Base-by-base conservation (phyloP, 2,888 invertebrate genomes). In the Anoplius nigerrimus region DNA sequence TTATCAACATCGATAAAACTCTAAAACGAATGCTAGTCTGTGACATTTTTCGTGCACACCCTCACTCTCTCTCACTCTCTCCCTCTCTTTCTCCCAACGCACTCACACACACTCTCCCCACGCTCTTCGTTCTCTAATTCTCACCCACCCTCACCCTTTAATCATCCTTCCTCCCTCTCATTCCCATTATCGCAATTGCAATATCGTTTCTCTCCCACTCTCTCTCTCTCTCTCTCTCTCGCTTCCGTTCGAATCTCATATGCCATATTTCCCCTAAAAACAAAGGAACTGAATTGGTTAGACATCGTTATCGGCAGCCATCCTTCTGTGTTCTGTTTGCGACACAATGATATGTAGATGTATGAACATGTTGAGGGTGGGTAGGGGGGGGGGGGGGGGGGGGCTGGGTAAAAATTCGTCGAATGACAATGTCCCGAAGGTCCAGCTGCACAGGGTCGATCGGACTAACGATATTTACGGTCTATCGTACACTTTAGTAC, bases 1-100 rank as follows among this genome's bases (percentile, higher is more conserved):
- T 80, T 75, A 84, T 79, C 74, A 79, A 80, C 77, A 74, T 80
- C 66, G 67, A 77, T 84, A 82, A 82, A 85, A 83, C 69, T 83
- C 73, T 80, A 81, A 80, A 81, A 77, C 72, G 73, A 78, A 79
- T 74, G 70, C 68, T 63, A 71, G 69, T 71, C 62, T 71, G 56
- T 70, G 22, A 24, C 56, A 68, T 62, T 66, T n/a, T 65, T 58
- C 61, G 52, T 34, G 54, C 43, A 65, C 54, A 69, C 70, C 22
- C 15, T 62, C 43, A 22, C 22, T 51, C 46, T 45, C 55, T 27
- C 53, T 70, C 65, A 57, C 21, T 74, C 68, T 62, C 51, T 42
- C 52, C 51, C 43, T 21, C 68, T 56, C 48, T 46, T 24, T 21
- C 58, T 69, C 45, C 63, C 21, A n/a, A 22, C 22, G 16, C 20